A percentile compares a stretch with the other conserved stretches of the same genome.
These are phyloP conservation scores for Hippocampus zosterae DNA, from an alignment of 2,113 vertebrate genomes.

Conservation along the genomic window DNA sequence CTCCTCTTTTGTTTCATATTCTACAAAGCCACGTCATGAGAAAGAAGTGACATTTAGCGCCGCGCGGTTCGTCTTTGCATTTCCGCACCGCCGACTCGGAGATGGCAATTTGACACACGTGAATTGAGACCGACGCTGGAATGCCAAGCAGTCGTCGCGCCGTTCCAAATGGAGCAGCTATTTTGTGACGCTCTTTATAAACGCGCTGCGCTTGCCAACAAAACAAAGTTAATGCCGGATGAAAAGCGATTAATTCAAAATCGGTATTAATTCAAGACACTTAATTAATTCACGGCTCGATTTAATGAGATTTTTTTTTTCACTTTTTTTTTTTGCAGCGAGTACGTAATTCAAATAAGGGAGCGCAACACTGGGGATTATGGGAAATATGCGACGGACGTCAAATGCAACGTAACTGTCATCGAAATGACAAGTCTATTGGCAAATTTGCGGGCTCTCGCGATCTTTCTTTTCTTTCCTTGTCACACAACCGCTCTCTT, in stretches of 20 bases:
- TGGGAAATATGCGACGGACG: neutral
- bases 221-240: constrained; percentile 29
- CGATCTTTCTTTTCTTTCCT: neutral
- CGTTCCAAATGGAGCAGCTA: constrained; percentile 19
- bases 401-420: neutral
- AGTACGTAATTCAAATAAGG: constrained; percentile 14
- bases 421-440: constrained; percentile 1
- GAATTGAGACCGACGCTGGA: constrained; percentile 43
- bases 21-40: constrained; percentile 42
- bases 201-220: constrained; percentile 6
- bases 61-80: constrained; percentile 43
- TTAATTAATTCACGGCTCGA: constrained; percentile 27
- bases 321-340: constrained; percentile 3
- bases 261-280: constrained; percentile 24
- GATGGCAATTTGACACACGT: constrained; percentile 66
- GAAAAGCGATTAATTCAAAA: constrained; percentile 29
- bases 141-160: constrained; percentile 36
- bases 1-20: constrained; percentile 61
- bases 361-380: neutral
- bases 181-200: constrained; percentile 20
- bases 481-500: constrained; percentile 7
- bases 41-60: constrained; percentile 52
- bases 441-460: neutral
- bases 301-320: constrained; percentile 24
- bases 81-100: constrained; percentile 52